Evolutionary conservation across 2,797 vertebrate species (phyloP).

Genomic region (Podargus strigoides): DNA sequence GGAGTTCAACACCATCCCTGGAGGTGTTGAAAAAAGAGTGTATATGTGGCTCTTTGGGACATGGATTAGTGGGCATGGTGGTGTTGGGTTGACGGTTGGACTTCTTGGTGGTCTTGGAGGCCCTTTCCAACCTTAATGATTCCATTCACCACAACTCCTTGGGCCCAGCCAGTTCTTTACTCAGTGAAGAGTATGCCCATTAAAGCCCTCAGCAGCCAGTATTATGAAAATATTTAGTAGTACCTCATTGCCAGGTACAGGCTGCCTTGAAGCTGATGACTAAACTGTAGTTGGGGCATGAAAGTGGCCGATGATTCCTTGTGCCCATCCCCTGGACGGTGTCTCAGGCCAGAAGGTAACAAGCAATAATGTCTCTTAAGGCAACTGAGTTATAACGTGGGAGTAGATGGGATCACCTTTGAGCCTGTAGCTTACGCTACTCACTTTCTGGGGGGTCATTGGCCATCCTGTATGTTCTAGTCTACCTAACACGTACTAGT

Average conservation of each 20-base stretch:
- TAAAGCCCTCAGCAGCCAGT: no score
- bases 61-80: no score
- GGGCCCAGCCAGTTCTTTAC: no score
- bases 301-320: not conserved
- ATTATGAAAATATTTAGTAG: no score
- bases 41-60: no score
- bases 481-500: not conserved
- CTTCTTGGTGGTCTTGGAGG: no score
- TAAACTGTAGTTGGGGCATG: rapidly evolving
- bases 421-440: not conserved
- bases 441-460: rapidly evolving
- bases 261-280: not conserved
- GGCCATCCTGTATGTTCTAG: not conserved
- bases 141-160: no score
- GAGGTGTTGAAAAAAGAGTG: no score
- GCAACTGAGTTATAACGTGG: rapidly evolving
- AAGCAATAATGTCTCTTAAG: not conserved
- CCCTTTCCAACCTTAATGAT: no score
- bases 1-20: no score
- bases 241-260: not conserved
- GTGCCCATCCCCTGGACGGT: rapidly evolving
- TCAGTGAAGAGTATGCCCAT: no score
- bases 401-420: not conserved
- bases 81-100: no score
- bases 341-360: not conserved